A percentile compares a stretch with the other conserved stretches of the same genome.
These are phyloP conservation scores for Stomatorhinus walkeri DNA, from an alignment of 2,797 vertebrate species.

Conservation along the genomic window DNA sequence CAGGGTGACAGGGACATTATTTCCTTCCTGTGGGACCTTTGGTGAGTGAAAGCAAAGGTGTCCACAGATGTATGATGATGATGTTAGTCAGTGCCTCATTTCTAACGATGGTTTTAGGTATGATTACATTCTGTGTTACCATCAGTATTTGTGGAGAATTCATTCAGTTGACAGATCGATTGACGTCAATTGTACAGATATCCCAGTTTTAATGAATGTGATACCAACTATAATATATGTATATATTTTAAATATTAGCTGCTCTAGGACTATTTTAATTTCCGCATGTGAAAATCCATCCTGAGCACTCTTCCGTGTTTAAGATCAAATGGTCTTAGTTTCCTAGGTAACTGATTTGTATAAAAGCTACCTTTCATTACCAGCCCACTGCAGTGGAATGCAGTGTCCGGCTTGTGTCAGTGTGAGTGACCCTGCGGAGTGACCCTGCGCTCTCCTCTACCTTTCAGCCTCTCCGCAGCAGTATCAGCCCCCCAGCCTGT, in stretches of 20 bases:
- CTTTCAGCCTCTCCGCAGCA: constrained; percentile 53
- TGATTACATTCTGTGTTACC: not conserved
- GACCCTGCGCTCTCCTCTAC: constrained; percentile 21
- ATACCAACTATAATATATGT: not conserved
- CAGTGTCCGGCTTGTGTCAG: not conserved
- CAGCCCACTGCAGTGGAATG: not conserved
- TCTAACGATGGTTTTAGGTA: not conserved
- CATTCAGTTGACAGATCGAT: not conserved
- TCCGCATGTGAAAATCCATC: not conserved
- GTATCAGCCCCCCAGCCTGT: constrained; percentile 23
- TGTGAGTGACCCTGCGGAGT: not conserved
- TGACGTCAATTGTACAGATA: not conserved
- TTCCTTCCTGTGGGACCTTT: not conserved
- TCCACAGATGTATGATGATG: not conserved
- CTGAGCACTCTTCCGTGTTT: not conserved
- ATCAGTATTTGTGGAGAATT: not conserved
- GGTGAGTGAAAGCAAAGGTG: not conserved
- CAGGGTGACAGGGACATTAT: constrained; percentile 23
- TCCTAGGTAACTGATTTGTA: not conserved
- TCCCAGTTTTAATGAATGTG: not conserved
- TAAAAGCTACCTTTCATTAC: not conserved
- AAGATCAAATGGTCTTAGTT: not conserved
- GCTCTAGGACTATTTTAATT: not conserved
- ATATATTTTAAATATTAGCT: not conserved
- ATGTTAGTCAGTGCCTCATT: not conserved